Conservation (phyloP, 2,113 vertebrate genomes). For the Hippocampus guttulatus region DNA sequence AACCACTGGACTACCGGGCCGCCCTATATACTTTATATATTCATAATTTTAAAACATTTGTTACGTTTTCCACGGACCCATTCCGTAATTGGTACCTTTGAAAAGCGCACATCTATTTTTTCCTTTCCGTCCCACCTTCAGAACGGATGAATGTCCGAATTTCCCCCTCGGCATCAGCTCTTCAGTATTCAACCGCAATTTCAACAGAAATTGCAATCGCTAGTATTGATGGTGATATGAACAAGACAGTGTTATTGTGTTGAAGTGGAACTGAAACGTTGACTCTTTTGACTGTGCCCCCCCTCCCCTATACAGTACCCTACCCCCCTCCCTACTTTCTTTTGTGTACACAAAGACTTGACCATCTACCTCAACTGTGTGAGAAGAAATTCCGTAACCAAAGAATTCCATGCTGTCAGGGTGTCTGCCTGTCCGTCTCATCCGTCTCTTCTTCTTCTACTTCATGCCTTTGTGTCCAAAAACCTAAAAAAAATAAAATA, state of each 20-base stretch:
- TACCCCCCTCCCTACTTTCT: conserved; percentile 6
- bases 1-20: no score
- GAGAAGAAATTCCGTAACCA: conserved; percentile 77
- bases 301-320: conserved; percentile 9
- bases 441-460: conserved; percentile 62
- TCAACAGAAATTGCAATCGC: background rate
- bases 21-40: no score
- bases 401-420: conserved; percentile 77
- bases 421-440: conserved; percentile 69
- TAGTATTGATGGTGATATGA: background rate
- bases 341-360: conserved; percentile 69
- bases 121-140: background rate
- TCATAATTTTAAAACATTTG: no score
- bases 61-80: no score
- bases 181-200: background rate
- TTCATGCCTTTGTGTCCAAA: conserved; percentile 67
- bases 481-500: conserved; percentile 8
- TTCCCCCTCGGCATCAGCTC: background rate
- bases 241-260: conserved; percentile 46
- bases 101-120: background rate
- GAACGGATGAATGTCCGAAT: background rate
- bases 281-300: conserved; percentile 59
- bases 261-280: conserved; percentile 69
- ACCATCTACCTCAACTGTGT: conserved; percentile 80
- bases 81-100: no score